A percentile compares a stretch with the other conserved stretches of the same genome.
Evolutionary conservation across 2,113 vertebrate species (phyloP).

Genomic region (Eudyptes chrysolophus): DNA sequence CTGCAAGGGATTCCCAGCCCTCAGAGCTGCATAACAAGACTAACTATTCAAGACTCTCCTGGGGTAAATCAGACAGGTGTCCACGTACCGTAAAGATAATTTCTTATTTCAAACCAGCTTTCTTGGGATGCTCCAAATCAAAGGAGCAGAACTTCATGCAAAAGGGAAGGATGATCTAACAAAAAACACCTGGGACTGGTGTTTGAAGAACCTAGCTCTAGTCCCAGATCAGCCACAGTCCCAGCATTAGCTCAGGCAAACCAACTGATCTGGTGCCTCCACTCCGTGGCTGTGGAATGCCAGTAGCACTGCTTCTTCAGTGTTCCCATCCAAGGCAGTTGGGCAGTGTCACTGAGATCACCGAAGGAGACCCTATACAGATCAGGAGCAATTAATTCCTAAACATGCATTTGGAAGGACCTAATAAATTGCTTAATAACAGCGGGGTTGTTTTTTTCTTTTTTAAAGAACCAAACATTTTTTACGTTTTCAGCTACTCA

Average conservation of each 20-base stretch:
- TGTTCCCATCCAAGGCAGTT: not conserved
- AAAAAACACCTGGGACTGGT: not conserved
- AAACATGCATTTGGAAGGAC: not conserved
- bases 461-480: not conserved
- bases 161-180: not conserved
- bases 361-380: not conserved
- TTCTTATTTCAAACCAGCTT: not conserved
- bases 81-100: not conserved
- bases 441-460: not conserved
- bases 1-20: not conserved
- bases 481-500: not conserved
- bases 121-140: not conserved
- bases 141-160: not conserved
- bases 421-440: not conserved
- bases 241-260: not conserved
- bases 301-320: not conserved
- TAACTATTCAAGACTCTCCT: not conserved
- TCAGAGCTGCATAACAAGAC: not conserved
- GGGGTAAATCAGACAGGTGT: not conserved
- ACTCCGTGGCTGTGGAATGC: not conserved
- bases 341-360: not conserved
- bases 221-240: not conserved
- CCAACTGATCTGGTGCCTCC: not conserved
- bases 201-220: not conserved
- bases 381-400: not conserved